phyloP scores from a whole-genome alignment of 2,113 vertebrate species.

The Lepidiolamprologus cunningtoni region DNA sequence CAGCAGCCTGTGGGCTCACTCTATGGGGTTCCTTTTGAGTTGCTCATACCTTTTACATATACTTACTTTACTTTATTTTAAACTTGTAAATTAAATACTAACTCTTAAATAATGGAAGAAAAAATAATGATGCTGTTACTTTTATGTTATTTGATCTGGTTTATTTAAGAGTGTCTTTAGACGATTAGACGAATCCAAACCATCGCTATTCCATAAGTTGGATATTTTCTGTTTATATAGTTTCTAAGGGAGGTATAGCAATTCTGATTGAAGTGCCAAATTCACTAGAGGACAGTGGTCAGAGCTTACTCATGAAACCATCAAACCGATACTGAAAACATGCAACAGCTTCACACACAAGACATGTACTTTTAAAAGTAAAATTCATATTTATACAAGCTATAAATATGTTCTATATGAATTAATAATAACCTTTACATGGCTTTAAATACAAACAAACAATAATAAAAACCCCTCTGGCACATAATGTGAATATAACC shows the following conservation, averaged over 20 bases:
- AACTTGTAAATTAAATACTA: background rate
- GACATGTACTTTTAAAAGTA: background rate
- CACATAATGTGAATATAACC: background rate
- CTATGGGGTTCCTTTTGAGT: background rate
- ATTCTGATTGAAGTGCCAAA: background rate
- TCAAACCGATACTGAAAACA: background rate
- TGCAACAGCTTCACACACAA: background rate
- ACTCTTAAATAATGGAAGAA: background rate
- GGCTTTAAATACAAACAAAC: background rate
- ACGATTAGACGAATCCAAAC: background rate
- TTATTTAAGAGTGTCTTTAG: background rate
- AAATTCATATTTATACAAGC: background rate
- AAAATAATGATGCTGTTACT: background rate
- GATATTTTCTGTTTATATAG: background rate
- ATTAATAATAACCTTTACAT: background rate
- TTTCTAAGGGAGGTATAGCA: background rate
- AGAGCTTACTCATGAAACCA: background rate
- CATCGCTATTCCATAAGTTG: background rate
- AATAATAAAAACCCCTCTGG: background rate
- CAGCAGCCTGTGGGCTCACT: background rate
- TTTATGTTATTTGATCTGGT: background rate
- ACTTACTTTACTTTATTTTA: background rate
- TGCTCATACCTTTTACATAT: background rate
- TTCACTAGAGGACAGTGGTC: background rate
- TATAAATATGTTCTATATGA: background rate